These are phyloP conservation scores for Ceratothoa steindachneri DNA, from an alignment of 2,888 invertebrate genomes.

Conservation along the genomic window DNA sequence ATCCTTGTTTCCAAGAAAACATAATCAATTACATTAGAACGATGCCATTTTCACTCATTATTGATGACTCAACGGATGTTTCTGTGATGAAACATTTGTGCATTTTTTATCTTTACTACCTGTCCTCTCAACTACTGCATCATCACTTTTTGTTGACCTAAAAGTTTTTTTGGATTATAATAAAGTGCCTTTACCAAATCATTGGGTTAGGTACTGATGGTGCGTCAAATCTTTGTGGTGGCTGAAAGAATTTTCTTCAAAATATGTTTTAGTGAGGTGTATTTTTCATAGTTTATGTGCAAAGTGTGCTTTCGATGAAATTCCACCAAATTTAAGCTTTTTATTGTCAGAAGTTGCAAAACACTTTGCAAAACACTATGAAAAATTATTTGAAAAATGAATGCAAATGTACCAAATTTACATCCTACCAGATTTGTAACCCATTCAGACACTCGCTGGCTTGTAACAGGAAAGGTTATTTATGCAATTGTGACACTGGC, in stretches of 20 bases:
- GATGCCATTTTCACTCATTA: slow-evolving; percentile 5
- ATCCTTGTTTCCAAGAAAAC: neutral
- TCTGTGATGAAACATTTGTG: neutral
- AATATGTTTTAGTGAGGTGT: neutral
- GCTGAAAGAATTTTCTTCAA: neutral
- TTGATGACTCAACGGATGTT: slow-evolving; percentile 8
- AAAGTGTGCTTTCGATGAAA: neutral
- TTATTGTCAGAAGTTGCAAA: neutral
- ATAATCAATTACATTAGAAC: neutral
- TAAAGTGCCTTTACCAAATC: neutral
- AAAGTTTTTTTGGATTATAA: neutral
- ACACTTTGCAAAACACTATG: no score
- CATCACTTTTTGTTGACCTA: neutral
- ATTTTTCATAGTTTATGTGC: neutral
- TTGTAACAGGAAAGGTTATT: slow-evolving; percentile 17
- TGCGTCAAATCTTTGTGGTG: slow-evolving; percentile 11
- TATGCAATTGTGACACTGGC: slow-evolving; percentile 13
- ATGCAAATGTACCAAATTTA: slow-evolving; percentile 21
- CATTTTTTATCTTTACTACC: slow-evolving; percentile 9
- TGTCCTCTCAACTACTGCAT: neutral
- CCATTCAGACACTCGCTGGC: slow-evolving; percentile 17
- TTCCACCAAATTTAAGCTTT: neutral
- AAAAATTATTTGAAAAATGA: slow-evolving; percentile 11
- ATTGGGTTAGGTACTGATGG: slow-evolving; percentile 3
- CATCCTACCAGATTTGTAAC: slow-evolving; percentile 14